These are phyloP conservation scores for Brachionus calyciflorus DNA, from an alignment of 1,140 invertebrate genomes.

Conservation along the genomic window DNA sequence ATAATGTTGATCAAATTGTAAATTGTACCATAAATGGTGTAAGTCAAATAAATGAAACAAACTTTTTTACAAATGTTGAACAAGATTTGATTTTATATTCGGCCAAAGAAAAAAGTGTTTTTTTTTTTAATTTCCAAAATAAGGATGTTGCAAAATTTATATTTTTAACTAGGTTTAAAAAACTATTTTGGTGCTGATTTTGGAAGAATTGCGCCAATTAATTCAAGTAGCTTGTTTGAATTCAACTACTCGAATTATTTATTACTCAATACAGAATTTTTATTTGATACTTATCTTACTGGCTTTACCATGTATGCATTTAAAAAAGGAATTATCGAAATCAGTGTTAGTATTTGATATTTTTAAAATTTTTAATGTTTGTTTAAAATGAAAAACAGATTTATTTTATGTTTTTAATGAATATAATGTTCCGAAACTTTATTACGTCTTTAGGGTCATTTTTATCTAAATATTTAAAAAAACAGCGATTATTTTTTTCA, in stretches of 20 bases:
- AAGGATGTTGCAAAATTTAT: neutral
- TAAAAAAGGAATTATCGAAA: neutral
- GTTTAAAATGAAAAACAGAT: no score
- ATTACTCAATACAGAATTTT: constrained; percentile 3
- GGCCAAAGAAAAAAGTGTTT: neutral
- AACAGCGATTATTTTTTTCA: no score
- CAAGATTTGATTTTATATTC: neutral
- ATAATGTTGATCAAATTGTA: neutral
- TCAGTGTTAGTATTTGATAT: neutral
- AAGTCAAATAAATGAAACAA: neutral
- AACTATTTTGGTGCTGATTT: neutral
- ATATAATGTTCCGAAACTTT: no score
- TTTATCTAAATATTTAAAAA: no score
- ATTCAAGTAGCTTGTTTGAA: neutral
- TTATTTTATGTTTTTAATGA: no score
- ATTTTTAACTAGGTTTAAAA: neutral
- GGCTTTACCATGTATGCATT: neutral
- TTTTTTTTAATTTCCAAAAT: neutral
- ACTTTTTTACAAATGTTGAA: neutral
- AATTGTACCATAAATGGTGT: neutral
- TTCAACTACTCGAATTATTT: neutral
- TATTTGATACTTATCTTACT: neutral
- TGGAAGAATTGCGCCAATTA: neutral
- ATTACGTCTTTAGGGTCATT: no score
- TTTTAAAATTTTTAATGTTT: neutral